phyloP scores from a whole-genome alignment of 2,888 invertebrate genomes.

The Adelphocoris suturalis region DNA sequence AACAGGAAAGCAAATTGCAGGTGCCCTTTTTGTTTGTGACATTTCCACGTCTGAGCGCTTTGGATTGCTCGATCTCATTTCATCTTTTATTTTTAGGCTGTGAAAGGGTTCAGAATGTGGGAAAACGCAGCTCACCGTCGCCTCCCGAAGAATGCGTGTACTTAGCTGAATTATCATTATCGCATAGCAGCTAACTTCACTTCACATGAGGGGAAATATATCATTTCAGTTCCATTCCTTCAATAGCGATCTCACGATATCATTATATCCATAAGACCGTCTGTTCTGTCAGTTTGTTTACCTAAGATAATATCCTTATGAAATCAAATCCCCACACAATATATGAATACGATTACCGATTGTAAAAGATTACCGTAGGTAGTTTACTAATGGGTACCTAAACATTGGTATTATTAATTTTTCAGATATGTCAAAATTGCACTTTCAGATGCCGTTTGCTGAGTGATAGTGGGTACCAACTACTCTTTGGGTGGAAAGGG shows the following conservation, averaged over 20 bases:
- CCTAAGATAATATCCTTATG: no score
- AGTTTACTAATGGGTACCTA: no score
- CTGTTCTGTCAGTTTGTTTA: no score
- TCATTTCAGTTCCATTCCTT: not conserved
- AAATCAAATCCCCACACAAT: no score
- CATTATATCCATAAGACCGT: not conserved
- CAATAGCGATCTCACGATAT: not conserved
- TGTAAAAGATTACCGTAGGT: no score
- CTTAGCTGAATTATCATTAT: not conserved
- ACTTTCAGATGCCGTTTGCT: no score
- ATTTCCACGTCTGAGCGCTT: not conserved
- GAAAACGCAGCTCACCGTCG: not conserved
- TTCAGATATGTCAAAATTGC: no score
- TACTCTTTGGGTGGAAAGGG: no score
- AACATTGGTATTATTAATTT: no score
- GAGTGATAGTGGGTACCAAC: no score
- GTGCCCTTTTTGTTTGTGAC: slow-evolving; percentile 9
- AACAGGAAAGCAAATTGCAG: slow-evolving; percentile 18
- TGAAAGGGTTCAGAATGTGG: not conserved
- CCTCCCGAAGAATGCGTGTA: not conserved
- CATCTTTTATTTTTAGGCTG: not conserved
- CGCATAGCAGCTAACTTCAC: not conserved
- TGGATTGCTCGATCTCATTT: not conserved
- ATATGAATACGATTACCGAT: no score
- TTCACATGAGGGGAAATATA: not conserved